Evolutionary conservation across 2,797 vertebrate species (phyloP).

Genomic region (Hylomyscus alleni): DNA sequence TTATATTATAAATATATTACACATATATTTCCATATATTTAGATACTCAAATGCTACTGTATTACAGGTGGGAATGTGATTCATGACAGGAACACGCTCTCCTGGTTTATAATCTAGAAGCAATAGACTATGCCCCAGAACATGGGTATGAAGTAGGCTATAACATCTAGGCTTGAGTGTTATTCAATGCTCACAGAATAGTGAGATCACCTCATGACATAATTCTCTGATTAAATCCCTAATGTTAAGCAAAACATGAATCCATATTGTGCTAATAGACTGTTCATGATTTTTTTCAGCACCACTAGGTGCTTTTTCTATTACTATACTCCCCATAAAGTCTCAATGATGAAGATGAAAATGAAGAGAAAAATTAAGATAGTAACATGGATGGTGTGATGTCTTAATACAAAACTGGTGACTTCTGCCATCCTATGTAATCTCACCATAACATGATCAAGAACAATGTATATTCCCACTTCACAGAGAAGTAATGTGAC

Average conservation of each 20-base stretch:
- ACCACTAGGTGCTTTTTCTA: neutral
- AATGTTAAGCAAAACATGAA: neutral
- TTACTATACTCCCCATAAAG: neutral
- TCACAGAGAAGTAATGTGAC: neutral
- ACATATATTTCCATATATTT: neutral
- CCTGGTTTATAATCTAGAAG: neutral
- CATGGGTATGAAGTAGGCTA: neutral
- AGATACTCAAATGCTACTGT: neutral
- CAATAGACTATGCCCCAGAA: neutral
- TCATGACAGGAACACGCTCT: neutral
- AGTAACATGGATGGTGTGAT: neutral
- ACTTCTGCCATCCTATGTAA: neutral
- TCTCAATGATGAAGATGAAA: neutral
- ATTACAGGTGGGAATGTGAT: neutral
- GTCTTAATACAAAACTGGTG: neutral
- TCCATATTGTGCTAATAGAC: neutral
- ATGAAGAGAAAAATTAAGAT: neutral
- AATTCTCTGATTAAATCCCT: neutral
- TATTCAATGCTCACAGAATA: neutral
- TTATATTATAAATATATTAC: too few relatives aligned
- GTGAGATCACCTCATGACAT: neutral
- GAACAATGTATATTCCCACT: neutral
- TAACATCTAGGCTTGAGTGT: neutral
- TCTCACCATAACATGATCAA: slow-evolving; percentile 27
- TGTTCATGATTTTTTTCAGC: neutral